Percentiles rank a stretch among this genome's conserved stretches.
These are phyloP conservation scores for Chelonus insularis DNA, from an alignment of 1,140 invertebrate genomes.

Conservation along the genomic window DNA sequence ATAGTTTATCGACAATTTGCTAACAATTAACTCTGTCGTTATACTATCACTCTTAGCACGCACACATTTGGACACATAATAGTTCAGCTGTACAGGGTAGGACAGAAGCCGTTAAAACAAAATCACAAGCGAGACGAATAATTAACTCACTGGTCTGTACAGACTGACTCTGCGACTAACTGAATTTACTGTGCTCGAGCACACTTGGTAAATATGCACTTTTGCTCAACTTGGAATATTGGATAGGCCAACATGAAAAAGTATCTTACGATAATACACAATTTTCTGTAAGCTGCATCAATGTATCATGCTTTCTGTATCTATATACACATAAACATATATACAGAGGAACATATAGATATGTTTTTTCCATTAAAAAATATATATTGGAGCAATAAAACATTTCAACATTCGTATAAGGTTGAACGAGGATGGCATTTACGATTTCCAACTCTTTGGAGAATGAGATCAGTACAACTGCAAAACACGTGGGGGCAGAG, in stretches of 20 bases:
- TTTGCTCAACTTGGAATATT: neutral
- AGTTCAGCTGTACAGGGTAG: too few species aligned
- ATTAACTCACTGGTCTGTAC: slow-evolving; percentile 8
- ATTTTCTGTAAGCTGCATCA: too few species aligned
- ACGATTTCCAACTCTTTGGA: neutral
- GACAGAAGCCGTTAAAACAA: slow-evolving; percentile 14
- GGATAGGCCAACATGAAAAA: neutral
- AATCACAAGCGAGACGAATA: slow-evolving; percentile 16
- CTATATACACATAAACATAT: too few species aligned
- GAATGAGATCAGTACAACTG: slow-evolving; percentile 1
- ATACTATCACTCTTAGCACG: neutral
- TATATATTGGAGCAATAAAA: too few species aligned
- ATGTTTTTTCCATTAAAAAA: too few species aligned
- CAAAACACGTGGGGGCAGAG: slow-evolving; percentile 14
- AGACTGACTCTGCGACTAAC: slow-evolving; percentile 8
- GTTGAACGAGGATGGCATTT: neutral
- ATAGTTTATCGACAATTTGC: too few species aligned
- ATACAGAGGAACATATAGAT: too few species aligned
- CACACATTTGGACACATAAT: too few species aligned
- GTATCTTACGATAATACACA: neutral
- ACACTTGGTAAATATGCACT: neutral
- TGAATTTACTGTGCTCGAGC: slow-evolving; percentile 6
- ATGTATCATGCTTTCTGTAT: too few species aligned
- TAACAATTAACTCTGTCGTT: too few species aligned
- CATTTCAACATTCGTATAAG: neutral